Percentiles rank a stretch among this genome's conserved stretches.
These are phyloP conservation scores for Drosophila barbarae DNA, from an alignment of 2,888 invertebrate species.

Conservation along the genomic window DNA sequence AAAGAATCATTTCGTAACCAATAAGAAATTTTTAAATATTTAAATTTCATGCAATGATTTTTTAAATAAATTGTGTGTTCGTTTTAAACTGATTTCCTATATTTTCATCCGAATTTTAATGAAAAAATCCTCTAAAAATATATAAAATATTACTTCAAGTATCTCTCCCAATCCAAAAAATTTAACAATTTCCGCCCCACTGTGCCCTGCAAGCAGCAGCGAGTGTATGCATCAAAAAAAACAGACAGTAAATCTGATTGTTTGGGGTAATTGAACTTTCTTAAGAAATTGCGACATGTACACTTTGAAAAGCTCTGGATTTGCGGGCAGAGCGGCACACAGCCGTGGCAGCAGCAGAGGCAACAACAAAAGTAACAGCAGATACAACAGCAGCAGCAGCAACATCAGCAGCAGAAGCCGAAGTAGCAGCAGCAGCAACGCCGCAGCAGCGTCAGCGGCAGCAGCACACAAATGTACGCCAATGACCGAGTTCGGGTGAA, in stretches of 20 bases:
- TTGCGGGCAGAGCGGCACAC: constrained; percentile 61
- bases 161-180: neutral
- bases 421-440: constrained; percentile 26
- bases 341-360: constrained; percentile 26
- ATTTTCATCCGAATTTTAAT: too few species aligned
- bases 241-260: constrained; percentile 79
- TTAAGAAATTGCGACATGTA: constrained; percentile 79
- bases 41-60: too few species aligned
- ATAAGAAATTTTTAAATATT: too few species aligned
- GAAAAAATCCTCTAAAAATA: neutral
- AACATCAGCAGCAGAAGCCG: constrained; percentile 20
- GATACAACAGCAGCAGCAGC: constrained; percentile 42
- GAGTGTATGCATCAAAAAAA: constrained; percentile 72
- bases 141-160: neutral
- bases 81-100: too few species aligned
- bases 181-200: constrained; percentile 9
- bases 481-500: constrained; percentile 81
- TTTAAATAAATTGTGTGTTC: too few species aligned
- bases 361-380: constrained; percentile 17
- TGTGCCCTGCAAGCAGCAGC: constrained; percentile 43
- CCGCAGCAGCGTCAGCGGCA: constrained; percentile 40
- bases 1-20: too few species aligned
- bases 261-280: constrained; percentile 79
- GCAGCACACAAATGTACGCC: constrained; percentile 79
- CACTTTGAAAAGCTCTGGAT: constrained; percentile 79